Conservation (phyloP, 2,113 vertebrate species). For the Mixornis gularis region DNA sequence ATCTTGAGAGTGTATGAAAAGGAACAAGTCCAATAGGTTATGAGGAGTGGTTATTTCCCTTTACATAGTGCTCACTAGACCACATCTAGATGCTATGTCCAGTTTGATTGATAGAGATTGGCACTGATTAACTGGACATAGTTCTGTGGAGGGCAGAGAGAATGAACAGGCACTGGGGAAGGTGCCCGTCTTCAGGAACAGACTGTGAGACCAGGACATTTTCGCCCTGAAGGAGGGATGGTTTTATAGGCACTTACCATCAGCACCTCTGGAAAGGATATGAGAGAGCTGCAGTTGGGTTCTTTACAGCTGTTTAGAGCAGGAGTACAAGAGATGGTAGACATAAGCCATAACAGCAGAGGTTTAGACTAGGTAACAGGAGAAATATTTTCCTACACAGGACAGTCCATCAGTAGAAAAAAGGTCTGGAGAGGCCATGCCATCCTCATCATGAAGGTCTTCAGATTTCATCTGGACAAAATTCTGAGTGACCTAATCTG, state of each 20-base stretch:
- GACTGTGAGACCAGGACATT: accelerated
- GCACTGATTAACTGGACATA: background rate
- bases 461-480: background rate
- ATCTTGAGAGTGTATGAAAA: background rate
- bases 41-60: background rate
- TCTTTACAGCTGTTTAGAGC: background rate
- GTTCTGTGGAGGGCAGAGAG: background rate
- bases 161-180: background rate
- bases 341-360: background rate
- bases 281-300: background rate
- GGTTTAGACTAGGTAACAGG: background rate
- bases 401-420: background rate
- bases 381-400: background rate
- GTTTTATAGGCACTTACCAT: background rate
- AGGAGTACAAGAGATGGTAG: background rate
- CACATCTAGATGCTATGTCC: too few relatives aligned
- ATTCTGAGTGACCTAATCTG: background rate
- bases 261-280: background rate
- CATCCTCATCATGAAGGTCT: background rate
- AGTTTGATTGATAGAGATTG: too few relatives aligned
- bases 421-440: background rate
- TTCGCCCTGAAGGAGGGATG: background rate
- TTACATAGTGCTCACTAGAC: background rate
- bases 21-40: accelerated
- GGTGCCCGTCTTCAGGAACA: too few relatives aligned